Conservation (phyloP, 30 jellyfish, hydroid and myxozoan genomes). For the Sanderia malayensis region DNA sequence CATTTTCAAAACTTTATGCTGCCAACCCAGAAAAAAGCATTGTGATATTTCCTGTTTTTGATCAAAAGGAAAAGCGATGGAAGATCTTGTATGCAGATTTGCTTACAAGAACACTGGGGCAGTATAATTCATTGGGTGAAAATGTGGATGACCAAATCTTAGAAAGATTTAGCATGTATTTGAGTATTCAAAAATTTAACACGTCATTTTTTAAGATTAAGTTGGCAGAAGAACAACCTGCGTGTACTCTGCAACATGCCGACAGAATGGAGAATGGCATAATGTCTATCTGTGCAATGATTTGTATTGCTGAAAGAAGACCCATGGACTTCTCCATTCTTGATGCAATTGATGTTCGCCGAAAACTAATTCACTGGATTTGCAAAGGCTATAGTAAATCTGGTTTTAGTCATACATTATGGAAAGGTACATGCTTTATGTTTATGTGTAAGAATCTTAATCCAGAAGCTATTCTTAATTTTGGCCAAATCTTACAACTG, state of each 20-base stretch:
- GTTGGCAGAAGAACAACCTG: not conserved
- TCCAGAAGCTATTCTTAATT: no score
- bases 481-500: no score
- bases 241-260: not conserved
- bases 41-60: not conserved
- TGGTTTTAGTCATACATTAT: not conserved
- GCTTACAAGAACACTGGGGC: not conserved
- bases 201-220: not conserved
- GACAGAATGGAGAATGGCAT: constrained; percentile 14
- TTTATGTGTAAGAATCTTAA: no score
- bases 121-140: not conserved
- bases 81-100: not conserved
- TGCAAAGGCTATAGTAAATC: not conserved
- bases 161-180: not conserved
- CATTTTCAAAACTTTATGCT: not conserved
- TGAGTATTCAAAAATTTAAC: not conserved
- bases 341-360: not conserved
- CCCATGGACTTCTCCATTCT: not conserved
- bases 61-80: not conserved
- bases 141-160: not conserved
- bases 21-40: not conserved
- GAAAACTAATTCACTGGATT: not conserved
- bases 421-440: not conserved
- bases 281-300: constrained; percentile 16
- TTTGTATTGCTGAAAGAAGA: not conserved